Percentiles rank a stretch among this genome's conserved stretches.
phyloP scores from a whole-genome alignment of 2,113 vertebrate species.

The Chrysochloris asiatica region DNA sequence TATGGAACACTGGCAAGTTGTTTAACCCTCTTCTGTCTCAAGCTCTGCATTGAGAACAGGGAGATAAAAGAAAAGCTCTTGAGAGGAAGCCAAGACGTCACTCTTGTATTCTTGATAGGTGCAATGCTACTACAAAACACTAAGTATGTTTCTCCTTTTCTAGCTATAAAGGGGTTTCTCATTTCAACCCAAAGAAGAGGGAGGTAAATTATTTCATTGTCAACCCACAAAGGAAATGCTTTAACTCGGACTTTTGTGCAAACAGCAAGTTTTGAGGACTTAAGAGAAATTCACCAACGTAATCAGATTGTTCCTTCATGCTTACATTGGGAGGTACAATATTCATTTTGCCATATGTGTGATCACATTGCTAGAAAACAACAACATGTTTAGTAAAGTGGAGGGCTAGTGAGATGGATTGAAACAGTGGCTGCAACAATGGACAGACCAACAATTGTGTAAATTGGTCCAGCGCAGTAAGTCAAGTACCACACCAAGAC shows the following conservation, averaged over 20 bases:
- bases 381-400: neutral
- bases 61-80: slow-evolving; percentile 9
- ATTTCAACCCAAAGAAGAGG: slow-evolving; percentile 36
- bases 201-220: slow-evolving; percentile 19
- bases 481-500: too few relatives aligned
- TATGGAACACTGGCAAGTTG: slow-evolving; percentile 57
- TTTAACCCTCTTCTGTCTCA: slow-evolving; percentile 66
- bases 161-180: neutral
- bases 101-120: neutral
- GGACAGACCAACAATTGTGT: neutral
- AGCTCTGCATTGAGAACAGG: slow-evolving; percentile 25
- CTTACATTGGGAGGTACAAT: neutral
- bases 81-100: neutral
- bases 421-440: neutral
- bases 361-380: neutral
- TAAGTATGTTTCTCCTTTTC: too few relatives aligned
- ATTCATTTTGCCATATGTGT: neutral
- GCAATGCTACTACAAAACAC: slow-evolving; percentile 5
- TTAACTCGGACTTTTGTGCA: neutral
- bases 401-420: neutral
- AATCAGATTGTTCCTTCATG: neutral
- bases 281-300: slow-evolving; percentile 27
- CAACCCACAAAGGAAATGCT: slow-evolving; percentile 25
- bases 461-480: too few relatives aligned
- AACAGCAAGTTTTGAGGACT: slow-evolving; percentile 26